Percentiles rank a stretch among this genome's conserved stretches.
phyloP scores from a whole-genome alignment of 2,113 vertebrate species.

The Hemichromis elongatus region DNA sequence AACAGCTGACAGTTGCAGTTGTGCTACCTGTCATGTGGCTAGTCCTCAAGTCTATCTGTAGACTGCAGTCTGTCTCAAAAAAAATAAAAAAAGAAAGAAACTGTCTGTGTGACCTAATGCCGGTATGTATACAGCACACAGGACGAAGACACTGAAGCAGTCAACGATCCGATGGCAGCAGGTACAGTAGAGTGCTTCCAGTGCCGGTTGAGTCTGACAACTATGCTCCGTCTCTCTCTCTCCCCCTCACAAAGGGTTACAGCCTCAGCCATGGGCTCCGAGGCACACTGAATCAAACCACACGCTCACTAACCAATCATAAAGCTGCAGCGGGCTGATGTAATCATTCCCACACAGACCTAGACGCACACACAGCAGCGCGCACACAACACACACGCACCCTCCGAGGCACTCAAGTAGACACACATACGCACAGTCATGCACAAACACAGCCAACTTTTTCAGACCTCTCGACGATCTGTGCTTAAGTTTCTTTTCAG shows the following conservation, averaged over 20 bases:
- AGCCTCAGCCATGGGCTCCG: slow-evolving; percentile 68
- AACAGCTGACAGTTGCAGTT: slow-evolving; percentile 42
- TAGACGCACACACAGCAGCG: background rate
- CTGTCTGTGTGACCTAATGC: slow-evolving; percentile 27
- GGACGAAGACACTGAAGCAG: slow-evolving; percentile 21
- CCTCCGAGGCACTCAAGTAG: slow-evolving; percentile 23
- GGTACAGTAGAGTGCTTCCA: slow-evolving; percentile 55
- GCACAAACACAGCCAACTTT: slow-evolving; percentile 60
- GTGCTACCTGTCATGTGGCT: slow-evolving; percentile 52
- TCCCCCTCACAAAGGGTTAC: slow-evolving; percentile 68
- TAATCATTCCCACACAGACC: slow-evolving; percentile 74
- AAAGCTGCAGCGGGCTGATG: slow-evolving; percentile 69
- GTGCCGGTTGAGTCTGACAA: slow-evolving; percentile 66
- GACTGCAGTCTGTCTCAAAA: background rate
- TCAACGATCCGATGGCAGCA: slow-evolving; percentile 43
- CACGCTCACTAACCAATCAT: slow-evolving; percentile 70
- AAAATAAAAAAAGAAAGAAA: background rate
- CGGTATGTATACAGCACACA: slow-evolving; percentile 8
- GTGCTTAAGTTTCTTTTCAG: slow-evolving; percentile 40
- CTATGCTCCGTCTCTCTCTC: slow-evolving; percentile 48
- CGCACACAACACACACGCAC: background rate
- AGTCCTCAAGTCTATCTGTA: slow-evolving; percentile 41
- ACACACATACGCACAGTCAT: slow-evolving; percentile 63
- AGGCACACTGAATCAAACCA: slow-evolving; percentile 73
- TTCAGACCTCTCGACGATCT: slow-evolving; percentile 44